Percentiles rank a stretch among this genome's conserved stretches.
Conservation (phyloP, 2,113 vertebrate species). For the Psephotus haematonotus region DNA sequence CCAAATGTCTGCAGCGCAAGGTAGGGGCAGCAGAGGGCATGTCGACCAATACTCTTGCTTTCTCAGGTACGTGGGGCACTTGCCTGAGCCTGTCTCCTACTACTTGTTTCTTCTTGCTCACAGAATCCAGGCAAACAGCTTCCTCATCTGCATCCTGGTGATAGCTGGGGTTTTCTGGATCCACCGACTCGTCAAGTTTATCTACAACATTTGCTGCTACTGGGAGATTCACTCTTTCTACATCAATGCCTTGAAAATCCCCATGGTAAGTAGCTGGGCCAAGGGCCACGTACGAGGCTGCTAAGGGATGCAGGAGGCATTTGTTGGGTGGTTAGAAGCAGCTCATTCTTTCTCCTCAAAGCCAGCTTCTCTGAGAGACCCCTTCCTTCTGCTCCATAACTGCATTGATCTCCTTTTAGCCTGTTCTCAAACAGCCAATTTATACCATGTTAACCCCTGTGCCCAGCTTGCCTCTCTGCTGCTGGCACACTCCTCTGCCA, state of each 20-base stretch:
- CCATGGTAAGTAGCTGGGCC: conserved; percentile 80
- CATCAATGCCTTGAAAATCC: conserved; percentile 91
- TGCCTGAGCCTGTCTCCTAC: neutral
- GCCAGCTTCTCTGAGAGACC: neutral
- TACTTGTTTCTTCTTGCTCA: neutral
- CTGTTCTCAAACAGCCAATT: neutral
- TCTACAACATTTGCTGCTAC: conserved; percentile 98
- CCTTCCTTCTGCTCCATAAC: neutral
- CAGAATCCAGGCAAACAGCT: conserved; percentile 90
- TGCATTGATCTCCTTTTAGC: neutral
- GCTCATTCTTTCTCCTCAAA: neutral
- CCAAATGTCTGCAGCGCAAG: conserved; percentile 88
- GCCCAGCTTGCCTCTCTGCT: neutral
- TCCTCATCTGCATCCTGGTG: conserved; percentile 90
- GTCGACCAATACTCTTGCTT: neutral
- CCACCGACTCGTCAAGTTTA: conserved; percentile 93
- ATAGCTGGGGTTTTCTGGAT: conserved; percentile 97
- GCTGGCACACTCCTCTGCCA: neutral
- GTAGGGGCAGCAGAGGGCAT: conserved; percentile 59
- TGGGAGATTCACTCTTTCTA: conserved; percentile 99
- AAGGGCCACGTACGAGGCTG: fast-evolving
- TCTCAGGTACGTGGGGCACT: neutral
- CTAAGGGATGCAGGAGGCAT: fast-evolving
- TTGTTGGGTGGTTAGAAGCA: neutral
- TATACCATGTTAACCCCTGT: neutral